phyloP scores from a whole-genome alignment of 2,797 vertebrate species.

The Heterohyrax brucei region DNA sequence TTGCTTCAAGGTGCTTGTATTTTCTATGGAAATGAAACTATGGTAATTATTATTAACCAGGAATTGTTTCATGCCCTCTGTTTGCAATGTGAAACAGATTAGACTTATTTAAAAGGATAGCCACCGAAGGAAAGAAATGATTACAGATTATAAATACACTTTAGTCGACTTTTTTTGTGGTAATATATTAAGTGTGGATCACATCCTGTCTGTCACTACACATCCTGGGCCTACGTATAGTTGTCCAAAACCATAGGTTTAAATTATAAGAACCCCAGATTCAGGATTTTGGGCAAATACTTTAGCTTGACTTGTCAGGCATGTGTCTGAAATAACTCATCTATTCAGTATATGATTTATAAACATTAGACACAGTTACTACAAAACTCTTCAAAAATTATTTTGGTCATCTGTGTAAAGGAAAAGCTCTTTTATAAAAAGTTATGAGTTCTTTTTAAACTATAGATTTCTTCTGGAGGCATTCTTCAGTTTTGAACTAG shows the following conservation, averaged over 20 bases:
- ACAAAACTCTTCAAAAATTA: slow-evolving; percentile 68
- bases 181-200: slow-evolving; percentile 40
- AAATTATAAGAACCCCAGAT: slow-evolving; percentile 50
- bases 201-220: slow-evolving; percentile 7
- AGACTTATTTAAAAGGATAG: slow-evolving; percentile 43
- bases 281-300: slow-evolving; percentile 49
- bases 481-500: slow-evolving; percentile 88
- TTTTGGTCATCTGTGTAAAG: slow-evolving; percentile 76
- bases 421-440: slow-evolving; percentile 83
- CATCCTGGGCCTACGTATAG: slow-evolving; percentile 34
- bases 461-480: slow-evolving; percentile 84
- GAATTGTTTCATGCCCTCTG: slow-evolving; percentile 39
- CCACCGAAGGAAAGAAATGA: slow-evolving; percentile 29
- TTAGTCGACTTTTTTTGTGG: slow-evolving; percentile 3
- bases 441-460: slow-evolving; percentile 80
- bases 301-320: slow-evolving; percentile 57
- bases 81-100: slow-evolving; percentile 23
- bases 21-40: slow-evolving; percentile 26
- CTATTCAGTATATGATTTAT: slow-evolving; percentile 51
- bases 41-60: slow-evolving; percentile 20
- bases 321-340: slow-evolving; percentile 26
- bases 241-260: slow-evolving; percentile 67
- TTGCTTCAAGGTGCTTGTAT: not conserved
- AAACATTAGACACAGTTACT: slow-evolving; percentile 42
- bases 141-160: slow-evolving; percentile 24